Percentiles rank a stretch among this genome's conserved stretches.
phyloP scores from a whole-genome alignment of 2,888 invertebrate genomes.

The Heliconius aoede region DNA sequence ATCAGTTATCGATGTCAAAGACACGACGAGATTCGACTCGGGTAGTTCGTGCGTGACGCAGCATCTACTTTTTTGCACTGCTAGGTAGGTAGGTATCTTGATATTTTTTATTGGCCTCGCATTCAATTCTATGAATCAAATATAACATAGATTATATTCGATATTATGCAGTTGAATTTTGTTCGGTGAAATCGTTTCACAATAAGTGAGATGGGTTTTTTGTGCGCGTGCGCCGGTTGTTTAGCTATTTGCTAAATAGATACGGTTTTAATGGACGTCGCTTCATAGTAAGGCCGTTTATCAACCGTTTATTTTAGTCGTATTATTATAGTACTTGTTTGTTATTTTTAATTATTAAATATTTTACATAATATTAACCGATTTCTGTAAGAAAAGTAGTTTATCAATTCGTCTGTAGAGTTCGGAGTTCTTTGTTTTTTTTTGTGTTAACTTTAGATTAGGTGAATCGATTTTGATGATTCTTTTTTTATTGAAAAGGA shows the following conservation, averaged over 20 bases:
- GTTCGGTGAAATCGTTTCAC: slow-evolving; percentile 37
- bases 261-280: not conserved
- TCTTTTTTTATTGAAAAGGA: too few species aligned
- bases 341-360: too few species aligned
- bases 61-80: slow-evolving; percentile 45
- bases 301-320: not conserved
- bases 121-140: slow-evolving; percentile 43
- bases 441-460: too few species aligned
- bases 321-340: too few species aligned
- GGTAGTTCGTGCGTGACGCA: slow-evolving; percentile 50
- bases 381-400: too few species aligned
- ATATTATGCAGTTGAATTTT: slow-evolving; percentile 39
- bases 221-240: slow-evolving; percentile 21
- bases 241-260: slow-evolving; percentile 19
- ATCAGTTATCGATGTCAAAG: slow-evolving; percentile 48
- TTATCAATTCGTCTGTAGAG: too few species aligned
- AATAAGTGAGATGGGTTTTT: slow-evolving; percentile 34
- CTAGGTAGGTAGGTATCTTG: slow-evolving; percentile 16
- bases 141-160: slow-evolving; percentile 36
- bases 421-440: too few species aligned
- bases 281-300: not conserved
- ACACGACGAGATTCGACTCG: slow-evolving; percentile 44
- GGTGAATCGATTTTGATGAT: too few species aligned
- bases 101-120: slow-evolving; percentile 45
- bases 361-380: too few species aligned